A percentile compares a stretch with the other conserved stretches of the same genome.
Evolutionary conservation across 2,113 vertebrate genomes (phyloP).

Genomic region (Tapirus terrestris): DNA sequence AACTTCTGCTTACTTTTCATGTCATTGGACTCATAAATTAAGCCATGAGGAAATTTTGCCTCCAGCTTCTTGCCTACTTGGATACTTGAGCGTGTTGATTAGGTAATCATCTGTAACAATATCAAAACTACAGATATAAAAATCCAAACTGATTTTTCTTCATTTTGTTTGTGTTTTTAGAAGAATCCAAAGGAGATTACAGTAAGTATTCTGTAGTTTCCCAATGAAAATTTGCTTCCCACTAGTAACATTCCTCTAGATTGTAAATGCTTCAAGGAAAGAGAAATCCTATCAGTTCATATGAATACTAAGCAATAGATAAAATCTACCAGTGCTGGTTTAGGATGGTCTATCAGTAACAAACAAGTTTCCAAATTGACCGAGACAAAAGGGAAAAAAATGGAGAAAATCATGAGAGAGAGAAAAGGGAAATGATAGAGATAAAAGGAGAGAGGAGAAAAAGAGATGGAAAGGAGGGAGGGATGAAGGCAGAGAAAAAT

Average conservation of each 20-base stretch:
- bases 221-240: neutral
- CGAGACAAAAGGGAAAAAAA: neutral
- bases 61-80: neutral
- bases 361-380: neutral
- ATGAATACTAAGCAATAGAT: neutral
- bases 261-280: neutral
- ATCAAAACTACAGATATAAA: neutral
- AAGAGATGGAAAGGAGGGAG: no score
- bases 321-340: neutral
- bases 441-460: neutral
- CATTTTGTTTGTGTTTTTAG: constrained; percentile 22
- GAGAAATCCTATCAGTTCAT: neutral
- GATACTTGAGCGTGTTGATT: neutral
- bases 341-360: neutral
- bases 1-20: neutral
- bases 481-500: neutral
- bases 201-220: constrained; percentile 55
- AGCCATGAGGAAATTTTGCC: neutral
- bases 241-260: neutral
- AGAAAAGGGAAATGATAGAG: neutral
- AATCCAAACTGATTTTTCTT: constrained; percentile 7
- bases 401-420: neutral
- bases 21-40: constrained; percentile 28
- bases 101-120: neutral
- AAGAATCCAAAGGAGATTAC: neutral